Evolutionary conservation across 2,888 invertebrate species (phyloP).

Genomic region (Cephus rjabovi): DNA sequence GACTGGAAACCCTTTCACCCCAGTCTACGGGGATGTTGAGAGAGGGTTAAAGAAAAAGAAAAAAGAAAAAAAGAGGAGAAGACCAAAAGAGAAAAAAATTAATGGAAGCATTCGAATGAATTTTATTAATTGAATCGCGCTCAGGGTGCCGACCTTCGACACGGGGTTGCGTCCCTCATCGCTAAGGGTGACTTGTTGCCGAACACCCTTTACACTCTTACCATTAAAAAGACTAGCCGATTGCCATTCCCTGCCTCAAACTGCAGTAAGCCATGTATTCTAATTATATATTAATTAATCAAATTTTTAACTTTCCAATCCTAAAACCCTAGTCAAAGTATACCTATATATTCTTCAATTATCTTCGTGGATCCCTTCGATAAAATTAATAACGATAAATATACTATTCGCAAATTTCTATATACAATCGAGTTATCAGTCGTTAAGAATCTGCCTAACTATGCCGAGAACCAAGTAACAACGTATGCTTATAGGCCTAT

Average conservation of each 20-base stretch:
- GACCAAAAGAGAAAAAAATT: conserved; percentile 34
- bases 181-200: conserved; percentile 48
- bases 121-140: conserved; percentile 63
- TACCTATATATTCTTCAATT: neutral
- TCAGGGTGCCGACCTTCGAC: conserved; percentile 45
- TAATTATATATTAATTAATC: neutral
- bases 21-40: conserved; percentile 23
- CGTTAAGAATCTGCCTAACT: conserved; percentile 12
- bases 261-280: neutral
- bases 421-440: conserved; percentile 15
- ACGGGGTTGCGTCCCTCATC: conserved; percentile 26
- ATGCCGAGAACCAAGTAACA: neutral
- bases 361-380: neutral
- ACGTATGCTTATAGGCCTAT: neutral
- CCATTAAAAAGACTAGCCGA: neutral
- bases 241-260: neutral
- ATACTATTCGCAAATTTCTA: neutral
- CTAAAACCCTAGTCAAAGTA: neutral
- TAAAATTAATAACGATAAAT: neutral
- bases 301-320: neutral
- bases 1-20: conserved; percentile 54
- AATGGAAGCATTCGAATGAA: conserved; percentile 62
- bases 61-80: neutral
- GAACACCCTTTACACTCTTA: neutral
- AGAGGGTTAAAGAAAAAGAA: conserved; percentile 39